Evolutionary conservation across 2,113 vertebrate genomes (phyloP).

Genomic region (Caranx ignobilis): DNA sequence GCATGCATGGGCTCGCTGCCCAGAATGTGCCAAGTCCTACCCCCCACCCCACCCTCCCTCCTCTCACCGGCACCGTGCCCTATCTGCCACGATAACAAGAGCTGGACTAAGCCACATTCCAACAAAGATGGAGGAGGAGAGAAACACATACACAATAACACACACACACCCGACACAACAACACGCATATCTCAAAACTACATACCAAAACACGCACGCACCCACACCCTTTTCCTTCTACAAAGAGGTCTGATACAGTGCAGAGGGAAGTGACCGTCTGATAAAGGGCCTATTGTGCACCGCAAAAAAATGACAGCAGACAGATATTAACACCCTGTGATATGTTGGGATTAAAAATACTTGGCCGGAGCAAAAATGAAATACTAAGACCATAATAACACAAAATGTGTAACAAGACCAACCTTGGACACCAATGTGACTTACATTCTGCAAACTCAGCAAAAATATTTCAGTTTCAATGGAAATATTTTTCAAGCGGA

Average conservation of each 20-base stretch:
- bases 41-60: conserved; percentile 13
- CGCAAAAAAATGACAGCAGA: conserved; percentile 22
- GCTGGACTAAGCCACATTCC: conserved; percentile 71
- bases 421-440: too few relatives aligned
- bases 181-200: conserved; percentile 18
- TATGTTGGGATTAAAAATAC: background rate
- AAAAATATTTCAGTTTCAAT: too few relatives aligned
- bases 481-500: too few relatives aligned
- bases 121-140: conserved; percentile 50
- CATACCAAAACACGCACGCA: conserved; percentile 29
- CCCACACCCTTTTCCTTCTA: conserved; percentile 34
- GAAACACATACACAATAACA: conserved; percentile 31
- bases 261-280: conserved; percentile 51
- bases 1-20: conserved; percentile 68
- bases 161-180: conserved; percentile 11
- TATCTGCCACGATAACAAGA: conserved; percentile 76
- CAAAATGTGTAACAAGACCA: background rate
- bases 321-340: conserved; percentile 34
- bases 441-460: too few relatives aligned
- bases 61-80: conserved; percentile 51
- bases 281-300: conserved; percentile 67
- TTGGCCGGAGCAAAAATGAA: background rate
- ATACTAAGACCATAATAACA: background rate
- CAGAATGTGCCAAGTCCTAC: conserved; percentile 68
- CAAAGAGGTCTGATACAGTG: conserved; percentile 40